phyloP scores from a whole-genome alignment of 1,140 invertebrate species.

The Bathynomus jamesi region DNA sequence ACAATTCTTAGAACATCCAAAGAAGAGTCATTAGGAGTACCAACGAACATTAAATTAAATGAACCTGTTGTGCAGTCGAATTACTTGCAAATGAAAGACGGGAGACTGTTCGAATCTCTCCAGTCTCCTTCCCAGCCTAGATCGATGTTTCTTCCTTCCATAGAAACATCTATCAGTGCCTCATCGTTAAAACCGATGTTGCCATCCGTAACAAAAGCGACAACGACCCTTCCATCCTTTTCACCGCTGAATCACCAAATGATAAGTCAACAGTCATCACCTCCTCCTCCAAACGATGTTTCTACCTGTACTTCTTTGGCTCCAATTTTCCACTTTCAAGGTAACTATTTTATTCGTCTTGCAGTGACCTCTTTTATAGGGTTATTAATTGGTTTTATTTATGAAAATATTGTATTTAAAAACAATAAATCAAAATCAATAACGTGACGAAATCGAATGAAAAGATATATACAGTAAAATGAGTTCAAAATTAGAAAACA shows the following conservation, averaged over 20 bases:
- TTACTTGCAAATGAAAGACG: background rate
- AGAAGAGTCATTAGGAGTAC: background rate
- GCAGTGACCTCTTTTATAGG: too few relatives aligned
- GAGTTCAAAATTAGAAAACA: too few relatives aligned
- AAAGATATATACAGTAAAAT: too few relatives aligned
- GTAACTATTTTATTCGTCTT: background rate
- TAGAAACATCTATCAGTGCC: background rate
- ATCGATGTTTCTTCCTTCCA: background rate
- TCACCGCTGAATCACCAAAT: background rate
- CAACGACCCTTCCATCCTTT: background rate
- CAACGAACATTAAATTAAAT: background rate
- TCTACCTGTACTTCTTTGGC: background rate
- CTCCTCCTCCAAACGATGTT: background rate
- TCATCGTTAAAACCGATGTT: background rate
- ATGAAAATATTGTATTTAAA: too few relatives aligned
- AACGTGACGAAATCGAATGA: too few relatives aligned
- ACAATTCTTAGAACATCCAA: background rate
- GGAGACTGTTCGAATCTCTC: background rate
- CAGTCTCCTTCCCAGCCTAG: background rate
- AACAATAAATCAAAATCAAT: too few relatives aligned
- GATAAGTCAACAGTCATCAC: background rate
- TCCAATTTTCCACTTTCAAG: background rate
- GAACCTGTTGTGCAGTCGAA: background rate
- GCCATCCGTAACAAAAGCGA: background rate
- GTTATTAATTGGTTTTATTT: too few relatives aligned